phyloP scores from a whole-genome alignment of 2,797 vertebrate genomes.

The Oreochromis grahami region DNA sequence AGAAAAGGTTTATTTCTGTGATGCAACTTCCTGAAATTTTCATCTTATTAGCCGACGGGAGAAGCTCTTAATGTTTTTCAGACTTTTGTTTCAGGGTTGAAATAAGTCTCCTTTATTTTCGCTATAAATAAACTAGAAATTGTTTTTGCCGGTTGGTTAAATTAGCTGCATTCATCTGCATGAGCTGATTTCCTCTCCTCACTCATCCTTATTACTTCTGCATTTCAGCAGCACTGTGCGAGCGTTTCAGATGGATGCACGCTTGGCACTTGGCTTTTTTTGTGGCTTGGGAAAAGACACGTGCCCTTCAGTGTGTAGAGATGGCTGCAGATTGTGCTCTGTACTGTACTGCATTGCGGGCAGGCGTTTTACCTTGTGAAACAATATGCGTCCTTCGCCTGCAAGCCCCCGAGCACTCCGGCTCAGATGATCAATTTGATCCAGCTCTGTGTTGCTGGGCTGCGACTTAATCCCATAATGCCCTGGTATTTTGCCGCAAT shows the following conservation, averaged over 20 bases:
- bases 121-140: background rate
- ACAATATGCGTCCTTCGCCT: slow-evolving; percentile 58
- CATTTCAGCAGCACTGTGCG: background rate
- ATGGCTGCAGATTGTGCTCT: slow-evolving; percentile 42
- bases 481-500: slow-evolving; percentile 39
- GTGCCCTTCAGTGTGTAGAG: slow-evolving; percentile 37
- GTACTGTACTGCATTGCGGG: slow-evolving; percentile 66
- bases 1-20: slow-evolving; percentile 30
- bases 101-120: background rate
- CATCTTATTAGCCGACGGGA: slow-evolving; percentile 13
- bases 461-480: slow-evolving; percentile 64
- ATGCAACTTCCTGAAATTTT: slow-evolving; percentile 61
- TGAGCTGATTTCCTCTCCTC: background rate
- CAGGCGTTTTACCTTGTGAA: slow-evolving; percentile 60
- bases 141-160: background rate
- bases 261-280: slow-evolving; percentile 12
- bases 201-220: slow-evolving; percentile 22
- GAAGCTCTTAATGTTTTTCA: slow-evolving; percentile 11
- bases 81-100: slow-evolving; percentile 1
- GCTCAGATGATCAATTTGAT: slow-evolving; percentile 70
- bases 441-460: slow-evolving; percentile 45
- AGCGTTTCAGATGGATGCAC: slow-evolving; percentile 44
- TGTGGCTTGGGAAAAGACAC: slow-evolving; percentile 7
- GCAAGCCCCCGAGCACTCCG: slow-evolving; percentile 33
- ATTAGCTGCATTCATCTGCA: slow-evolving; percentile 6